Evolutionary conservation across 2,797 vertebrate species (phyloP).

Genomic region (Myotis vivesi): DNA sequence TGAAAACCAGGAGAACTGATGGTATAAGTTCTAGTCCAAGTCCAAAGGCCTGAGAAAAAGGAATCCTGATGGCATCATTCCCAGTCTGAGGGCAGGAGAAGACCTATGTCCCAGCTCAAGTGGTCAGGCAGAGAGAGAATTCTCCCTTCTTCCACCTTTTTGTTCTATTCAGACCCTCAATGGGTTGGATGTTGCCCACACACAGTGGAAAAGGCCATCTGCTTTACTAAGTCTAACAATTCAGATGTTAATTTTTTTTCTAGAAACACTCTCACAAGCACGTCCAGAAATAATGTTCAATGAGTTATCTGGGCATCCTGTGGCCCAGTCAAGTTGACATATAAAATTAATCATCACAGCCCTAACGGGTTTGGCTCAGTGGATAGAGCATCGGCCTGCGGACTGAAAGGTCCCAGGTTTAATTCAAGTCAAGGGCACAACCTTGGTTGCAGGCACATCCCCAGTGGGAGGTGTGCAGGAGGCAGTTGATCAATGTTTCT

Average conservation of each 20-base stretch:
- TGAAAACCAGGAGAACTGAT: neutral
- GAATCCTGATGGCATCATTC: neutral
- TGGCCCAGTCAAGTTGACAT: neutral
- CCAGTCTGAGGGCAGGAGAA: neutral
- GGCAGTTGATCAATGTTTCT: no score
- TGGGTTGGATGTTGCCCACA: neutral
- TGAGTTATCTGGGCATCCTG: neutral
- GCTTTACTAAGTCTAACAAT: neutral
- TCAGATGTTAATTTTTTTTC: neutral
- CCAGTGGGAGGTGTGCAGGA: no score
- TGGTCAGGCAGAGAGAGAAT: neutral
- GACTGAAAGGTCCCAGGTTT: no score
- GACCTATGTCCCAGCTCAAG: neutral
- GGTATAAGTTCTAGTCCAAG: neutral
- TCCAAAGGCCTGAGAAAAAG: neutral
- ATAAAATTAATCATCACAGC: neutral
- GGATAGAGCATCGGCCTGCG: no score
- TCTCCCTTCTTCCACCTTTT: neutral
- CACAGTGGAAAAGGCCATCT: neutral
- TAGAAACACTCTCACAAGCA: neutral
- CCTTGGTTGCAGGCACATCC: no score
- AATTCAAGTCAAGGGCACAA: no score
- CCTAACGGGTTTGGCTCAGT: no score
- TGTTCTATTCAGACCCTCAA: neutral
- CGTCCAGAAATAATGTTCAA: neutral